A percentile compares a stretch with the other conserved stretches of the same genome.
phyloP scores from a whole-genome alignment of 2,888 invertebrate genomes.

The Heteromurus nitidus region DNA sequence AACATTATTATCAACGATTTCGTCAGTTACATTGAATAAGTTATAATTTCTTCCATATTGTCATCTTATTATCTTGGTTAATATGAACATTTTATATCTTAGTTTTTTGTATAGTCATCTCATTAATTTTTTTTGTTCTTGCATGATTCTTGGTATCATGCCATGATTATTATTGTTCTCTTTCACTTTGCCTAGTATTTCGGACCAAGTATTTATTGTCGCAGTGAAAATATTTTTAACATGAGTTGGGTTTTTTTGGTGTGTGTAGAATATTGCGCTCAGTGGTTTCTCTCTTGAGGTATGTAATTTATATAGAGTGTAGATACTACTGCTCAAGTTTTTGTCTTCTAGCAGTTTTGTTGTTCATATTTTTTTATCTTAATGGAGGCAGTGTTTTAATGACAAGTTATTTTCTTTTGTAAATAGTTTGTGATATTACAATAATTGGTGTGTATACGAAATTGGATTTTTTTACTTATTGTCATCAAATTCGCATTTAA shows the following conservation, averaged over 20 bases:
- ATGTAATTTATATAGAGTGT: conserved; percentile 28
- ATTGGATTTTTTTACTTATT: conserved; percentile 10
- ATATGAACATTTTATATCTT: not conserved
- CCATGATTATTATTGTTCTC: not conserved
- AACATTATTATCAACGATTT: too few relatives aligned
- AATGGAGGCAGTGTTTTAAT: conserved; percentile 62
- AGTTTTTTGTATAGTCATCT: conserved; percentile 27
- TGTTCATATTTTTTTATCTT: conserved; percentile 12
- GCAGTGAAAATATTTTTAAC: conserved; percentile 12
- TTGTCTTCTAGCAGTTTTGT: conserved; percentile 45
- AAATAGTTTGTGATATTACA: conserved; percentile 1
- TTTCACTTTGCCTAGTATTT: not conserved
- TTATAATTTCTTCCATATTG: too few relatives aligned
- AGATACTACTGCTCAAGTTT: not conserved
- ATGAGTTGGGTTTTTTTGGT: too few relatives aligned
- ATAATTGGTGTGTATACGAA: conserved; percentile 15
- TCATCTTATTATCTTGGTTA: too few relatives aligned
- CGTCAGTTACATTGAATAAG: too few relatives aligned
- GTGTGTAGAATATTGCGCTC: conserved; percentile 52
- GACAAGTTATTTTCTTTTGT: conserved; percentile 40
- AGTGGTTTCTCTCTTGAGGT: conserved; percentile 17
- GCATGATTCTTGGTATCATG: too few relatives aligned
- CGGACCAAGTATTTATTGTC: not conserved
- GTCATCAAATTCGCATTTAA: conserved; percentile 20
- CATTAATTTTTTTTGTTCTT: too few relatives aligned